Evolutionary conservation across 2,797 vertebrate species (phyloP), one percentile per base, ranked within the genome.

Genomic region (Xyrichtys novacula): DNA sequence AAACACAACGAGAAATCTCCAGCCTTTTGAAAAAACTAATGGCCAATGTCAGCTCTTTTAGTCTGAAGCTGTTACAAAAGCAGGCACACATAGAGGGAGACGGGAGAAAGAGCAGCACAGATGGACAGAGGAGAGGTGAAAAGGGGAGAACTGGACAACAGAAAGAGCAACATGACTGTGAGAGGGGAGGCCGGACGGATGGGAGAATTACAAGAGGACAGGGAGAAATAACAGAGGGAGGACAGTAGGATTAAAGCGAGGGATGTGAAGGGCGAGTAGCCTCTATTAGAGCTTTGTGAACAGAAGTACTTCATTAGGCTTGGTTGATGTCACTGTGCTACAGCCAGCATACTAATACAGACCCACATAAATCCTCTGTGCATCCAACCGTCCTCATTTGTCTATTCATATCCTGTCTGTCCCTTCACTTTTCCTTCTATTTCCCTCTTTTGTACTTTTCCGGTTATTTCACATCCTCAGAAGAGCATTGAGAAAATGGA

Each of bases 271-370:
- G 69, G 55, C 16, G 57, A 79, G 83, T 20, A 25, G 75, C 53
- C 20, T 32, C 68, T 44, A 69, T 80, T 72, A 70, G 63, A 71
- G 80, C 72, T 70, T 38, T 74, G 74, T 74, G 74, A 84, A 76
- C 76, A 74, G 76, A 77, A 68, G 65, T 56, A 64, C 80, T 84
- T 86, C 78, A 77, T 86, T 75, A 84, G 82, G 62, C 64, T 60
- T 22, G 16, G 79, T 74, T 58, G 46, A 83, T 78, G 83, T 71
- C 25, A 7, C 60, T 2, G 55, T 8, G n/a, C 36, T 10, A 20
- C 60, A 61, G 52, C 46, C 38, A 11, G 85, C 60, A 78, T 76
- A 82, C 68, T 73, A 76, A 86, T 65, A 52, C 55, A 78, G 32
- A 39, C 39, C 28, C 54, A 47, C 55, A 43, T 61, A 44, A 56